phyloP scores from a whole-genome alignment of 2,797 vertebrate species.

The Hydrophis major region DNA sequence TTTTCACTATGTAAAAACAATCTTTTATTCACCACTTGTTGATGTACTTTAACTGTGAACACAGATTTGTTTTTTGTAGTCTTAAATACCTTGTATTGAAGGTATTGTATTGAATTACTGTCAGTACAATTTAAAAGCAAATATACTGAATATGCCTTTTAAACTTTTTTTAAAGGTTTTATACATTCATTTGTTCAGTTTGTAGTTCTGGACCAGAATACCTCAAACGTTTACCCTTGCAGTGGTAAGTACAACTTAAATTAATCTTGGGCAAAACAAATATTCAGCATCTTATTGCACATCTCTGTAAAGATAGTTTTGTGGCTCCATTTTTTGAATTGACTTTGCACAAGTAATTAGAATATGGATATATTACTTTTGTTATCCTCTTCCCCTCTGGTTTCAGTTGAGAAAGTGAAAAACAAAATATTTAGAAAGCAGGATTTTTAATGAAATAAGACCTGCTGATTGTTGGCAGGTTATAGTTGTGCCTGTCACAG shows the following conservation, averaged over 20 bases:
- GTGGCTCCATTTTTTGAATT: neutral
- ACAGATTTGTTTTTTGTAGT: neutral
- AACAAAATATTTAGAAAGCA: neutral
- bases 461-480: neutral
- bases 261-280: neutral
- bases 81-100: neutral
- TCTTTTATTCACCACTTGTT: neutral
- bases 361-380: neutral
- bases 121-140: neutral
- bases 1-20: neutral
- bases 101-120: neutral
- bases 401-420: neutral
- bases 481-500: neutral
- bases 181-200: constrained; percentile 97
- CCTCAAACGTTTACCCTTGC: constrained; percentile 93
- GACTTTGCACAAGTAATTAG: neutral
- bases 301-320: neutral
- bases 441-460: neutral
- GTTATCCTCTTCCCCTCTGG: neutral
- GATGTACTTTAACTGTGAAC: neutral
- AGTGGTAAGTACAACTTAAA: constrained; percentile 80
- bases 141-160: constrained; percentile 18
- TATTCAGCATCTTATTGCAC: neutral
- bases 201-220: constrained; percentile 98
- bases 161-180: constrained; percentile 81